Base-by-base conservation (phyloP, 2,113 vertebrate species). In the Proteles cristata region DNA sequence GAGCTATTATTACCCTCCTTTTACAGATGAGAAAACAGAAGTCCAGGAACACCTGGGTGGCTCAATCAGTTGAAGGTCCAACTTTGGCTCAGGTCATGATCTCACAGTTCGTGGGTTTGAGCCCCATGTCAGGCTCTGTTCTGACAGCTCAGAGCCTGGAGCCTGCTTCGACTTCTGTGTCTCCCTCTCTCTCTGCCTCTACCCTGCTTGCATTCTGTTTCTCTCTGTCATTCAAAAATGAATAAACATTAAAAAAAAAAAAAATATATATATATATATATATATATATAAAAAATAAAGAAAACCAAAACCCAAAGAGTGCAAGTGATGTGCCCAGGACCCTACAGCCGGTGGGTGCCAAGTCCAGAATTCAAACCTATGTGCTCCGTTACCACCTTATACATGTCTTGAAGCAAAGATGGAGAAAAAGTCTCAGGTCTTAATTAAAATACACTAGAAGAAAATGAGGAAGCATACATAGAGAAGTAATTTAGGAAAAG, bases 351-450 rank as follows among this genome's bases (percentile, higher is more conserved):
- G 39, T 14, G 12, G 4, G 15, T 33, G 4, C 19, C 61, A 33
- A 86, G 25, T 11, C 8, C 74, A 66, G 43, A 79, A 66, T n/a
- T 65, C 84, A 87, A 33, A 92, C 7, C 26, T 9, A 19, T 5
- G 69, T 1, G 0, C 33, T 21, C 69, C n/a, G 17, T 35, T 61
- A 2, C 26, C 33, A 28, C 28, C 53, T 45, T 33, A 7, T 0
- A 31, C 4, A 12, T 28, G 12, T n/a, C 77, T 65, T 68, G 5
- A 90, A 69, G 48, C n/a, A 48, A 39, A 85, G 7, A 84, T 19
- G 25, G 33, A 68, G 19, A 53, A 76, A 65, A 11, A 28, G 21
- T 50, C 48, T 73, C 45, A 39, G n/a, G 23, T 77, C 28, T 55
- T 66, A 19, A 48, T 39, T 96, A 89, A 80, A 96, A 79, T 63